Conservation (phyloP, 2,888 invertebrate species). For the Diogma glabrata region DNA sequence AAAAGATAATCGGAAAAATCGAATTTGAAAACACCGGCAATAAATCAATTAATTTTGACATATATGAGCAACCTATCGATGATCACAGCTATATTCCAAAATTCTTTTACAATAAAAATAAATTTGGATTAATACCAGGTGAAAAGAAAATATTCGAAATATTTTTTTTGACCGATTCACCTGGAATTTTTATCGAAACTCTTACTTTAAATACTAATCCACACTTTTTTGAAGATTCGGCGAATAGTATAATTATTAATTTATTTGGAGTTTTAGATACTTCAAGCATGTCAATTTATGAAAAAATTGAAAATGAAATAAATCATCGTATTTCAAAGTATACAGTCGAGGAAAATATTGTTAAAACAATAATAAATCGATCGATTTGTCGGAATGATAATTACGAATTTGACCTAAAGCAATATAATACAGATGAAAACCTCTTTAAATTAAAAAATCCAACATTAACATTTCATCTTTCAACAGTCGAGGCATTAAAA, state of each 20-base stretch:
- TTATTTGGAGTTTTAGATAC: no score
- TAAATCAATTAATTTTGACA: background rate
- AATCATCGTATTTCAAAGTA: background rate
- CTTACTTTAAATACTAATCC: background rate
- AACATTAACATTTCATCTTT: background rate
- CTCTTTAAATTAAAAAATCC: conserved; percentile 1
- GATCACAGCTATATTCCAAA: no score
- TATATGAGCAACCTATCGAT: background rate
- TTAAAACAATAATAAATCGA: background rate
- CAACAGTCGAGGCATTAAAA: background rate
- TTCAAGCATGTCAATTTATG: no score
- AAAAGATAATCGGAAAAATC: background rate
- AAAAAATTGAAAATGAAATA: background rate
- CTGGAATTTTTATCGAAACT: background rate
- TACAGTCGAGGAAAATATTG: background rate
- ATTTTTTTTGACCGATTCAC: background rate
- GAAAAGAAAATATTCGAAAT: background rate
- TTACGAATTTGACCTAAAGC: conserved; percentile 1
- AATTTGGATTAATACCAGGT: background rate
- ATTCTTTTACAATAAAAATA: conserved; percentile 3
- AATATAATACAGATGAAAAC: background rate
- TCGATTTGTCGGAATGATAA: no score
- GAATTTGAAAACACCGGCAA: background rate
- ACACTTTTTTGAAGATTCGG: no score
- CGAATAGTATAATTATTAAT: background rate